These are phyloP conservation scores for Drosophila rhopaloa DNA, from an alignment of 1,140 invertebrate genomes.

Conservation along the genomic window DNA sequence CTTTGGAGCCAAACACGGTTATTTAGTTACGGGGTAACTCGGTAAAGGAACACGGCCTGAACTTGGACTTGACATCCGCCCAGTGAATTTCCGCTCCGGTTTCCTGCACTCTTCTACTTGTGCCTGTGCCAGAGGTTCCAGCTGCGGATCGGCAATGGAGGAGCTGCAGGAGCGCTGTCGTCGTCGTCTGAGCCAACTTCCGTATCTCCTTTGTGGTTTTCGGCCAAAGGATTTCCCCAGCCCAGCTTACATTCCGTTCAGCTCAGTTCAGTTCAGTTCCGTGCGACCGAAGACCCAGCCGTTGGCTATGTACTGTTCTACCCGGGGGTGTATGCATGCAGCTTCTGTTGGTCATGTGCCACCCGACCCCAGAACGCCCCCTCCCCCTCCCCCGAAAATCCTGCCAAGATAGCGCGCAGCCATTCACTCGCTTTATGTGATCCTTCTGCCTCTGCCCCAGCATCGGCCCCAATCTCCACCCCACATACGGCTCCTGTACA, in stretches of 20 bases:
- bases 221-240: slow-evolving; percentile 77
- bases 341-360: slow-evolving; percentile 79
- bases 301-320: slow-evolving; percentile 84
- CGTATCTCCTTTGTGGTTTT: slow-evolving; percentile 84
- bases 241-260: slow-evolving; percentile 77
- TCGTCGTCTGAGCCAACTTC: slow-evolving; percentile 77
- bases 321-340: slow-evolving; percentile 84
- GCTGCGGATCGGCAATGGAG: slow-evolving; percentile 47
- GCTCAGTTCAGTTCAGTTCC: slow-evolving; percentile 44
- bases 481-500: slow-evolving; percentile 56
- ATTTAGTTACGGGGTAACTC: slow-evolving; percentile 51
- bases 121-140: slow-evolving; percentile 39
- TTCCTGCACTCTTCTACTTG: slow-evolving; percentile 55
- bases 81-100: slow-evolving; percentile 77
- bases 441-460: slow-evolving; percentile 22
- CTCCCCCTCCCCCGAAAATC: slow-evolving; percentile 27
- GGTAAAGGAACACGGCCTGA: slow-evolving; percentile 41
- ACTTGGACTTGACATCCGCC: slow-evolving; percentile 72
- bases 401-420: slow-evolving; percentile 71
- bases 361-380: slow-evolving; percentile 11
- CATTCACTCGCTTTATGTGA: slow-evolving; percentile 44
- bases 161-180: slow-evolving; percentile 58
- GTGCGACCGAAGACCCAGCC: slow-evolving; percentile 83
- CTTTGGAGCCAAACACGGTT: slow-evolving; percentile 43
- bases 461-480: slow-evolving; percentile 10